These are phyloP conservation scores for Anabas testudineus DNA, from an alignment of 2,797 vertebrate species.

Conservation along the genomic window DNA sequence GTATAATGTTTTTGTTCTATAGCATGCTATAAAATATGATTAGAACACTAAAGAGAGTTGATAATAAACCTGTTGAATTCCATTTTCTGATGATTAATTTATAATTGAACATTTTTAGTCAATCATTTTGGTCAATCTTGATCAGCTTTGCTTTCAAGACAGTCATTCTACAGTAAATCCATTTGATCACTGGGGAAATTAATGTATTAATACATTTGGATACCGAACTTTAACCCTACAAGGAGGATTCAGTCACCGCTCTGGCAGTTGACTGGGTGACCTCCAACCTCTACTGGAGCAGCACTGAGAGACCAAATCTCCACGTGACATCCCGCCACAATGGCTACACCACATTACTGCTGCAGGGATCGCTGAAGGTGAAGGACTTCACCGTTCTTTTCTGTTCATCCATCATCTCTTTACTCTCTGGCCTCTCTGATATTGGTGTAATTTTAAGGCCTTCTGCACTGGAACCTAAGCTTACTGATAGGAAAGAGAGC, in stretches of 20 bases:
- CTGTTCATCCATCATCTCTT: neutral
- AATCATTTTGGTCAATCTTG: too few relatives aligned
- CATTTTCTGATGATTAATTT: too few relatives aligned
- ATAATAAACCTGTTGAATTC: too few relatives aligned
- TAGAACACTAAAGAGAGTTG: too few relatives aligned
- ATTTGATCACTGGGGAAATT: neutral
- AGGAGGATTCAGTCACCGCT: conserved; percentile 76
- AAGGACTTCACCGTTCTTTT: neutral
- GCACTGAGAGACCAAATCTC: conserved; percentile 75
- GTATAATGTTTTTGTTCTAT: too few relatives aligned
- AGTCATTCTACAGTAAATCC: neutral
- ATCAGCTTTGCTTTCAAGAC: neutral
- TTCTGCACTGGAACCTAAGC: too few relatives aligned
- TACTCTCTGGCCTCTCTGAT: neutral
- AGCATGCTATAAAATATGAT: too few relatives aligned
- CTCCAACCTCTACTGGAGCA: conserved; percentile 92
- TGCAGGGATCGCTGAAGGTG: conserved; percentile 78
- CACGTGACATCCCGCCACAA: conserved; percentile 79
- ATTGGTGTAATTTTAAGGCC: neutral
- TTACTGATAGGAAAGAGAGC: too few relatives aligned
- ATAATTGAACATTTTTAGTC: too few relatives aligned
- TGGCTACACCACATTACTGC: conserved; percentile 75
- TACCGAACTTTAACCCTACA: neutral
- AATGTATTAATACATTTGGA: neutral
- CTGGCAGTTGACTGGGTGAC: conserved; percentile 93